Base-by-base conservation (phyloP, 2,797 vertebrate species). In the Syngnathus rostellatus region DNA sequence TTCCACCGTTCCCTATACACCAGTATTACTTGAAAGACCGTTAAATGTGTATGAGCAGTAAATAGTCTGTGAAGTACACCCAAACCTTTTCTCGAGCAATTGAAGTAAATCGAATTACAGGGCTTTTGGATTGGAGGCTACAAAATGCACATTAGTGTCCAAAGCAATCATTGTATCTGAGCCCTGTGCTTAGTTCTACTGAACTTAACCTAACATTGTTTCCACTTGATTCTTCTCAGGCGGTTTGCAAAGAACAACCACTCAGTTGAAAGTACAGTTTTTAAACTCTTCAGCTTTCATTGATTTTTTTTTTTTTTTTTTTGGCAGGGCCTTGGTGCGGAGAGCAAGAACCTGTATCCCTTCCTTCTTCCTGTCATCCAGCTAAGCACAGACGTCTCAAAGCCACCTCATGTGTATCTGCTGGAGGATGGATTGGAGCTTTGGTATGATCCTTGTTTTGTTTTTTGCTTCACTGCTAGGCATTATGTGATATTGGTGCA, bases 341-440 rank as follows among this genome's bases (percentile, higher is more conserved):
- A 98, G 79, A 96, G 95, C 85, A 96, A 93, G 88, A 98, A 95
- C 88, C 91, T 99, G 58, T 98, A 98, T 78, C 91, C 94, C 71
- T 99, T 99, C 86, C 93, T 99, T 21, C 93, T 99, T 73, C 97
- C 97, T 64, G 92, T 99, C 83, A 97, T 99, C 88, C 95, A 98
- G 65, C 91, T 99, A 82, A 99, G 97, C 88, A 98, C 96, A 8
- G 96, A 98, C 74, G 95, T 99, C 75, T 94, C 93, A 11, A 94
- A 98, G 81, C 96, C 96, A 9, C 97, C 95, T 8, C 96, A 98
- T 73, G 94, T 99, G 53, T 99, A 99, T 86, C 92, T 99, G 84
- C 87, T 99, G 79, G 97, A 98, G 91, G 97, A 99, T 68, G 96
- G 95, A 83, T 90, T 99, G 84, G 96, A 97, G 81, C 92, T 99